Conservation (phyloP, 1,140 invertebrate species). For the Drusus annulatus region DNA sequence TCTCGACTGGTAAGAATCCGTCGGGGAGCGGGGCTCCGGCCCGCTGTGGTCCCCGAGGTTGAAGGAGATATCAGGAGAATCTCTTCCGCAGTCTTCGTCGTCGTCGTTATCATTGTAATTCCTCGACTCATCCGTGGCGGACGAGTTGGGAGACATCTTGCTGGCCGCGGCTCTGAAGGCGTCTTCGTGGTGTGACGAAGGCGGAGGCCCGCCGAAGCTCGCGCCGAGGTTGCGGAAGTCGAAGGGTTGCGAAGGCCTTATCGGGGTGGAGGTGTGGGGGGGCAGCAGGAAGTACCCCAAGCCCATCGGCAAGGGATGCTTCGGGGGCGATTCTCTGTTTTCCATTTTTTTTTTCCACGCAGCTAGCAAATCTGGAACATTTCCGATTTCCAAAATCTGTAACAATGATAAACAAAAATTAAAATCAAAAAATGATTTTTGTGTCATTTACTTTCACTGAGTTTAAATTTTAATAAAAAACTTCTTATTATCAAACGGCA, state of each 20-base stretch:
- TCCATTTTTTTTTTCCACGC: slow-evolving; percentile 46
- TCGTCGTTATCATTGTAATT: slow-evolving; percentile 56
- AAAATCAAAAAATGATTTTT: neutral
- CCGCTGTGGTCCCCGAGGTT: slow-evolving; percentile 60
- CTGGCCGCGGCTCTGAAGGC: slow-evolving; percentile 44
- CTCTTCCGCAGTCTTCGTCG: slow-evolving; percentile 53
- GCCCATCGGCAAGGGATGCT: slow-evolving; percentile 64
- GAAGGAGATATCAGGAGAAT: slow-evolving; percentile 57
- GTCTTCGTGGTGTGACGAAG: slow-evolving; percentile 57
- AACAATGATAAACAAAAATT: neutral
- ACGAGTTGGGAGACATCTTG: slow-evolving; percentile 56
- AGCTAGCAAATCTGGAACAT: neutral
- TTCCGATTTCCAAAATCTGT: neutral
- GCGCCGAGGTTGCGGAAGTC: slow-evolving; percentile 71
- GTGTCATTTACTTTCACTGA: neutral
- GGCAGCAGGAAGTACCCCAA: slow-evolving; percentile 71
- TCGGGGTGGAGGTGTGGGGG: slow-evolving; percentile 59
- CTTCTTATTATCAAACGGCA: neutral
- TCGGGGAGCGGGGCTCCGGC: slow-evolving; percentile 64
- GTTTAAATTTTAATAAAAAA: neutral
- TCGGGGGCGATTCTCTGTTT: slow-evolving; percentile 58
- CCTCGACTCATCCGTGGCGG: slow-evolving; percentile 58
- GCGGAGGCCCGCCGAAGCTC: slow-evolving; percentile 64
- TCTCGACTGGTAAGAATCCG: slow-evolving; percentile 39
- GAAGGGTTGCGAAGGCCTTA: slow-evolving; percentile 65